Percentiles rank a stretch among this genome's conserved stretches.
Evolutionary conservation across 2,113 vertebrate genomes (phyloP).

Genomic region (Merops nubicus): DNA sequence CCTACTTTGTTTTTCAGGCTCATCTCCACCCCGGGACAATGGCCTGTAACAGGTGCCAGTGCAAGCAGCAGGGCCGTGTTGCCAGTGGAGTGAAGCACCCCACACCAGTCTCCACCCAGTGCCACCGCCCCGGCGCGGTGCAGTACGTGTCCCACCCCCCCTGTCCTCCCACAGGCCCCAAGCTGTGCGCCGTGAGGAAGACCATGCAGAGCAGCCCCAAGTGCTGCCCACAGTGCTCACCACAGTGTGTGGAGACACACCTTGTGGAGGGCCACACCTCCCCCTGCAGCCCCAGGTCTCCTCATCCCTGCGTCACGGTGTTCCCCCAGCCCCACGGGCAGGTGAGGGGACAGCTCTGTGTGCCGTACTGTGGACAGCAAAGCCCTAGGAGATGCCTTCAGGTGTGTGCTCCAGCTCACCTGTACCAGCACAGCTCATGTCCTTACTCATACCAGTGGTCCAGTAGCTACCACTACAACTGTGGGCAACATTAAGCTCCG

Average conservation of each 20-base stretch:
- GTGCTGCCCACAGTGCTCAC: accelerated
- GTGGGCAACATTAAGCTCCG: background rate
- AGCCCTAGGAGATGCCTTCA: background rate
- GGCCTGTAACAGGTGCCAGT: slow-evolving; percentile 10
- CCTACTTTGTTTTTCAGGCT: background rate
- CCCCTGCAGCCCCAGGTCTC: background rate
- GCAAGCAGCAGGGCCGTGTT: background rate
- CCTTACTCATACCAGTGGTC: slow-evolving; percentile 55
- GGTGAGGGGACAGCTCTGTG: background rate
- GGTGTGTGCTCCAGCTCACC: accelerated
- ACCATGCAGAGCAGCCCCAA: background rate
- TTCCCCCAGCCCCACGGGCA: background rate
- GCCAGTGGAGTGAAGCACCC: accelerated
- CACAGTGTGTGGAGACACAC: background rate
- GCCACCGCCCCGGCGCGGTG: accelerated
- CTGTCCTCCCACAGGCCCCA: accelerated
- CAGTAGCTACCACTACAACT: slow-evolving; percentile 31
- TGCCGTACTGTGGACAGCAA: background rate
- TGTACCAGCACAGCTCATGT: background rate
- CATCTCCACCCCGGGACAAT: background rate
- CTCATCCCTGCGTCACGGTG: accelerated
- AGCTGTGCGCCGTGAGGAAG: background rate
- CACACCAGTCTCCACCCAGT: accelerated
- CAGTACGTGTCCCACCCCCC: accelerated
- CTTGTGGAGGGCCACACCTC: background rate